Base-by-base conservation (phyloP, 2,797 vertebrate genomes). In the Sciurus carolinensis region DNA sequence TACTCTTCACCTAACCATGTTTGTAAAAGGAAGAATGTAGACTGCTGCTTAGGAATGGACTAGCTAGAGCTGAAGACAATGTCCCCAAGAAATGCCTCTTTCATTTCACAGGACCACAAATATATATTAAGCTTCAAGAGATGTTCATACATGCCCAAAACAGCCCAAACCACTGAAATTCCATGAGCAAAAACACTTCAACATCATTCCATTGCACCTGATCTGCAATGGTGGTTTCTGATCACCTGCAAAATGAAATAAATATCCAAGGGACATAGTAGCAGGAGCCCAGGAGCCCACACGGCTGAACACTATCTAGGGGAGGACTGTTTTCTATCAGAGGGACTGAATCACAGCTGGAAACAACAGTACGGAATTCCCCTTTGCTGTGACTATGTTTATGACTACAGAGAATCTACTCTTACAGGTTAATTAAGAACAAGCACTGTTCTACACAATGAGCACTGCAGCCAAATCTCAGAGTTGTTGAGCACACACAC, bases 201-300 rank as follows among this genome's bases (percentile, higher is more conserved):
- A 66, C 3, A 75, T 18, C 42, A 71, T 50, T 20, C 18, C 57
- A 30, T 4, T 71, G 71, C 59, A 47, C 28, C 17, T 57, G 22
- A 33, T 59, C 72, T 87, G 39, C 67, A 42, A 17, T n/a, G 12
- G 15, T 72, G 28, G 72, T 64, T 73, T 89, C 62, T 47, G 54
- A 81, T 54, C 69, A 94, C 50, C 15, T 72, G 26, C 59, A 92
- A 92, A 83, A 76, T 81, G 62, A 85, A 91, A 80, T 24, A 64
- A 77, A 93, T 13, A 62, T 15, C 54, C 62, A 72, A n/a, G 33
- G 81, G 47, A 57, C 67, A 42, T 50, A 76, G 30, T 7, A 82
- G 50, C 36, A 57, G 42, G 36, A 94, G 10, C 67, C 28, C 52
- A 44, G 67, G 4, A 69, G 71, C 72, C 87, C 86, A 90, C 1